phyloP scores from a whole-genome alignment of 2,113 vertebrate species.

The Sander lucioperca region DNA sequence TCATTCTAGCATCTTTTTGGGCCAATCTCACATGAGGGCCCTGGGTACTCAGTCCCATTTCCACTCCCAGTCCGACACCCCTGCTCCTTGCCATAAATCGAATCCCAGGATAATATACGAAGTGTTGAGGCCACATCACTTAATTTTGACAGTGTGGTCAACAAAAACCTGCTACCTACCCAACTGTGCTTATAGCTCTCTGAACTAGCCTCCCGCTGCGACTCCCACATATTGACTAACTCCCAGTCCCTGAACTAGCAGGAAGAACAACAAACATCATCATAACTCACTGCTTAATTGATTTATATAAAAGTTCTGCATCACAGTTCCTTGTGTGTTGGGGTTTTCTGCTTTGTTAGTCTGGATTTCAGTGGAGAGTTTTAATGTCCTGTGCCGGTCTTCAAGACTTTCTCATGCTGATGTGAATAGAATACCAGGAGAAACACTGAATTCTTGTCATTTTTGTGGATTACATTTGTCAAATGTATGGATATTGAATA shows the following conservation, averaged over 20 bases:
- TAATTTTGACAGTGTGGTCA: not conserved
- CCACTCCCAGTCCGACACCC: too few relatives aligned
- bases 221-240: not conserved
- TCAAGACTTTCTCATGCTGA: slow-evolving; percentile 15
- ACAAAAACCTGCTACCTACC: not conserved
- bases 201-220: not conserved
- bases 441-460: slow-evolving; percentile 38
- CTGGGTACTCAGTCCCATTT: too few relatives aligned
- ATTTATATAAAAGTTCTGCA: not conserved
- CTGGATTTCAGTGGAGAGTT: slow-evolving; percentile 19
- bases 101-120: not conserved
- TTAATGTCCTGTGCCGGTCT: not conserved
- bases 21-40: too few relatives aligned
- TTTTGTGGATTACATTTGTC: slow-evolving; percentile 19
- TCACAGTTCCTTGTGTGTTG: slow-evolving; percentile 1
- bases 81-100: not conserved
- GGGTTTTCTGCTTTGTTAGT: slow-evolving; percentile 3
- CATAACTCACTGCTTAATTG: not conserved
- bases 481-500: slow-evolving; percentile 48
- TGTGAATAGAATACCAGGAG: not conserved
- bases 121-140: not conserved
- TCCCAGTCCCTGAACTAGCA: not conserved
- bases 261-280: not conserved
- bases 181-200: not conserved
- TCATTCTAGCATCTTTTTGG: too few relatives aligned